phyloP scores from a whole-genome alignment of 2,113 vertebrate genomes.

The Plecturocebus donacophilus region DNA sequence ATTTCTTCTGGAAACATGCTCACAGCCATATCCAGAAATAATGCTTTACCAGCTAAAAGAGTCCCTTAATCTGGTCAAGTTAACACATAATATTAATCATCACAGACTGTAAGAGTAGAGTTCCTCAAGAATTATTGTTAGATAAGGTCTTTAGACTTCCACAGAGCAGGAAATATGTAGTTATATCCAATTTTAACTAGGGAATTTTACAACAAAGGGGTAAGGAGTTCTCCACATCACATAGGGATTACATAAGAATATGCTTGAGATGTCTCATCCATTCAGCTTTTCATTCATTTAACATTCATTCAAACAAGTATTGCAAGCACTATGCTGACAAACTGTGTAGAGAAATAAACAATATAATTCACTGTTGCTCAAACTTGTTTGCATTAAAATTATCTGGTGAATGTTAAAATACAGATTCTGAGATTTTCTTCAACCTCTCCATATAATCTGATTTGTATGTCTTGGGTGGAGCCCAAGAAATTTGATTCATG shows the following conservation, averaged over 20 bases:
- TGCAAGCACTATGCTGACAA: background rate
- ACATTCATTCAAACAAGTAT: background rate
- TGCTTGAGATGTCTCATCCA: background rate
- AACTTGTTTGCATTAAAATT: background rate
- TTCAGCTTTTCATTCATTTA: background rate
- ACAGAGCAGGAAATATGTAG: background rate
- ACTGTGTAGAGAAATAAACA: background rate
- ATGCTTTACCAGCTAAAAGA: background rate
- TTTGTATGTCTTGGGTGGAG: background rate
- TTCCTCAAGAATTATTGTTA: background rate
- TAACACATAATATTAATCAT: background rate
- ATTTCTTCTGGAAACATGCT: background rate
- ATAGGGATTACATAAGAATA: background rate
- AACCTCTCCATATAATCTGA: background rate
- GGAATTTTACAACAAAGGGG: background rate
- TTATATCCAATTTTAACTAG: background rate
- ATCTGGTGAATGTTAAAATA: background rate
- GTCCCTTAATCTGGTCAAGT: background rate
- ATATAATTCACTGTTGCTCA: background rate
- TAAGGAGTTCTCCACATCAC: background rate
- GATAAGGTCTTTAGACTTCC: background rate
- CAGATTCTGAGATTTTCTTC: background rate
- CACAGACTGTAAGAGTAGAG: background rate
- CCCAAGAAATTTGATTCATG: background rate
- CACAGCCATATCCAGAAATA: background rate